Percentiles rank a stretch among this genome's conserved stretches.
phyloP scores from a whole-genome alignment of 2,797 vertebrate genomes.

The Malurus splendens region DNA sequence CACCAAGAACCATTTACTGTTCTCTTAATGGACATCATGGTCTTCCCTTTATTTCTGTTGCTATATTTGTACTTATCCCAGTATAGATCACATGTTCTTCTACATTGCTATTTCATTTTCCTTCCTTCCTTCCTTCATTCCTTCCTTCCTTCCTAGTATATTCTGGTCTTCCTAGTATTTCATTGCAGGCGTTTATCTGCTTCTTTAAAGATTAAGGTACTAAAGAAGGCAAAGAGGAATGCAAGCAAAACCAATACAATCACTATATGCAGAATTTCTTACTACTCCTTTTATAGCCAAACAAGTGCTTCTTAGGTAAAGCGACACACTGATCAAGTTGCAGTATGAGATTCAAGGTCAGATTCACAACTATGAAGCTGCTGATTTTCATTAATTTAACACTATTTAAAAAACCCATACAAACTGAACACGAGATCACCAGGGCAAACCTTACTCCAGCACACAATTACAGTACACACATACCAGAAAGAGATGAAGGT shows the following conservation, averaged over 20 bases:
- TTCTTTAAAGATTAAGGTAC: slow-evolving; percentile 12
- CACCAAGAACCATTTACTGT: background rate
- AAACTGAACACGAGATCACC: background rate
- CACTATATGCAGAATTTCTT: background rate
- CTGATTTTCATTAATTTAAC: background rate
- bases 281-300: background rate
- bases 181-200: background rate
- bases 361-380: background rate
- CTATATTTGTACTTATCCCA: background rate
- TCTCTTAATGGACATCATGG: background rate
- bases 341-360: background rate
- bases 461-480: background rate
- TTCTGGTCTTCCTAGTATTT: background rate
- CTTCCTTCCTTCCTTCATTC: background rate
- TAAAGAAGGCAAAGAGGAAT: background rate
- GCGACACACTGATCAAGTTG: background rate
- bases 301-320: background rate
- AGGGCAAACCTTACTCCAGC: background rate
- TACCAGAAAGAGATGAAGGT: background rate
- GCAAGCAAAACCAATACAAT: background rate
- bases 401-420: background rate
- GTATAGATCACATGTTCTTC: background rate
- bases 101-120: background rate
- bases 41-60: background rate
- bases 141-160: background rate